These are phyloP conservation scores for Cirrhinus mrigala DNA, from an alignment of 2,797 vertebrate genomes.

Conservation along the genomic window DNA sequence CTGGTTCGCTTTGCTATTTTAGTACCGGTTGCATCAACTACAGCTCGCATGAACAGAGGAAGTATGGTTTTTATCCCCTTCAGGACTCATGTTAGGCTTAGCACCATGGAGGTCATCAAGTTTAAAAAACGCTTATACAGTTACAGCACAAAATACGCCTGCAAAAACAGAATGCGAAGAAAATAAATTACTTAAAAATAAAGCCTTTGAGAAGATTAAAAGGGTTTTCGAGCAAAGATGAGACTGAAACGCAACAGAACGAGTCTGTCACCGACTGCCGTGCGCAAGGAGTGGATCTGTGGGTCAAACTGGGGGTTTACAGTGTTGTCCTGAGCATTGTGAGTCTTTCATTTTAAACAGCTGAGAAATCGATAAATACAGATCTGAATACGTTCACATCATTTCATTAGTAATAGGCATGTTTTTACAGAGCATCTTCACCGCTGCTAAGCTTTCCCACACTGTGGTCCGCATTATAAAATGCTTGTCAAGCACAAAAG, in stretches of 20 bases:
- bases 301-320: conserved; percentile 49
- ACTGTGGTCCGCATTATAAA: conserved; percentile 18
- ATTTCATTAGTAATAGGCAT: conserved; percentile 53
- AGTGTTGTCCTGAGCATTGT: conserved; percentile 60
- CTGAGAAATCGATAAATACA: conserved; percentile 49
- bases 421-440: conserved; percentile 50
- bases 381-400: conserved; percentile 51
- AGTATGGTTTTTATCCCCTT: conserved; percentile 29
- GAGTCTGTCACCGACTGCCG: neutral
- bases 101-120: conserved; percentile 54
- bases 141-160: neutral
- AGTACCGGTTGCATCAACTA: neutral
- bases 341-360: too few relatives aligned
- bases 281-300: conserved; percentile 36
- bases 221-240: neutral
- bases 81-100: conserved; percentile 37
- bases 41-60: conserved; percentile 10
- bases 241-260: conserved; percentile 17
- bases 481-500: conserved; percentile 15
- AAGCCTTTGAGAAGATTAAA: conserved; percentile 9
- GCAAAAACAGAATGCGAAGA: neutral
- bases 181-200: neutral
- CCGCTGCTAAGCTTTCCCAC: conserved; percentile 27
- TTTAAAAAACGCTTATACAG: conserved; percentile 23
- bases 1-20: neutral